Evolutionary conservation across 2,888 invertebrate species (phyloP), one percentile per base, ranked within the genome.

Genomic region (Empis livida): DNA sequence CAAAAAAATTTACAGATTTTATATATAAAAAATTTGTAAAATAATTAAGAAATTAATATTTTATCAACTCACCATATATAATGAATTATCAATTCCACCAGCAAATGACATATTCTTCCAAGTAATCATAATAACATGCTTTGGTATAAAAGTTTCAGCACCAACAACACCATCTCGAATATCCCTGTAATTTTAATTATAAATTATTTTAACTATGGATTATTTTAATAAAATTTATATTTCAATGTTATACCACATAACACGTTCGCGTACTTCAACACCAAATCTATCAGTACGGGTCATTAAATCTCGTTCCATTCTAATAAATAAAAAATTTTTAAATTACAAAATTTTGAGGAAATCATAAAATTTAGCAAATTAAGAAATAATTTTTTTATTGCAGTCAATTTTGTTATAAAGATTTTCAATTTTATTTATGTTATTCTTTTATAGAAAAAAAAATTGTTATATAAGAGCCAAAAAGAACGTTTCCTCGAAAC

Each of bases 41-140:
- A 32, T 13, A 32, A n/a, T n/a, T n/a, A 13, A 32, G 32, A 32
- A 13, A 13, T 13, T 13, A 32, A 13, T 10, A n/a, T 14, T 16
- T 15, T 10, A 38, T 38, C 5, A 17, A 67, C 73, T 70, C 63
- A 84, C 84, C 71, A 71, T 76, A 61, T 72, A 81, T n/a, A 87
- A 68, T 1, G 86, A 79, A 64, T 83, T 82, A 53, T 82, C 82
- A 57, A 86, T 87, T 55, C 92, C 92, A 45, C 92, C 92, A 60
- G 87, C 80, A 64, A 93, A 93, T 0, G 92, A 88, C 70, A 95
- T 84, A 68, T 96, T 95, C 67, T 90, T 91, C 97, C 96, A 97
- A 0, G 96, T 96, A 47, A 89, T 79, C 51, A 93, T 86, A 49
- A 90, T 73, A 4, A 84, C 89, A 62, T 93, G 93, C 62, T 93